Evolutionary conservation across 2,113 vertebrate genomes (phyloP).

Genomic region (Cyanistes caeruleus): DNA sequence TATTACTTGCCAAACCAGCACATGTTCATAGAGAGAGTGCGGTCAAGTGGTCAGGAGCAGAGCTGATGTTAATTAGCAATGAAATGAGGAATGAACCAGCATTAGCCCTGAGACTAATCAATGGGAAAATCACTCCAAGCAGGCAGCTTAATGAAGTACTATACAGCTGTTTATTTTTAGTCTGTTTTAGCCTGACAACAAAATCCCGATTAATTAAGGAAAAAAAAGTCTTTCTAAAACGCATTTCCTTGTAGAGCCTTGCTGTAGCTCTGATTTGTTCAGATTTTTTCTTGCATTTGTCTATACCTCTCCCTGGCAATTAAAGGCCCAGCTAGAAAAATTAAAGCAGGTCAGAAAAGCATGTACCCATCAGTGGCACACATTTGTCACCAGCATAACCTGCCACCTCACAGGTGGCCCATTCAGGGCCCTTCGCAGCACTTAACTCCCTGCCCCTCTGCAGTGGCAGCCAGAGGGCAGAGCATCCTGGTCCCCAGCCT

Average conservation of each 20-base stretch:
- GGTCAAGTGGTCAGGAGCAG: slow-evolving; percentile 84
- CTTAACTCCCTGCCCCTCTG: neutral
- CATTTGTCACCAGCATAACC: slow-evolving; percentile 1
- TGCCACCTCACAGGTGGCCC: neutral
- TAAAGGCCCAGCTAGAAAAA: slow-evolving; percentile 30
- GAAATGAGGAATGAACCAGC: slow-evolving; percentile 90
- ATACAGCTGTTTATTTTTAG: slow-evolving; percentile 89
- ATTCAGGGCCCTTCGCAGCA: neutral
- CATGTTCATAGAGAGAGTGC: slow-evolving; percentile 76
- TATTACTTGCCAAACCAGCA: slow-evolving; percentile 74
- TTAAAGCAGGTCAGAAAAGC: slow-evolving; percentile 19
- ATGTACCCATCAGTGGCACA: neutral
- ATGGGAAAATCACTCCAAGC: slow-evolving; percentile 93
- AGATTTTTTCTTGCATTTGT: slow-evolving; percentile 14
- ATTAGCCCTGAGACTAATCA: slow-evolving; percentile 95
- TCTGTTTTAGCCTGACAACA: slow-evolving; percentile 71
- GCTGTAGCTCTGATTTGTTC: neutral
- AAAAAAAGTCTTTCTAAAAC: slow-evolving; percentile 25
- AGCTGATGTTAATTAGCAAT: slow-evolving; percentile 87
- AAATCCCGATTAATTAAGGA: slow-evolving; percentile 70
- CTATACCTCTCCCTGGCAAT: slow-evolving; percentile 10
- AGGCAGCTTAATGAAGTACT: slow-evolving; percentile 86
- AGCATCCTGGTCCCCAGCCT: neutral
- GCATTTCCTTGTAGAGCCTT: slow-evolving; percentile 48
- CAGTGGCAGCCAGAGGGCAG: neutral